Base-by-base conservation (phyloP, 2,888 invertebrate species). In the Arctia plantaginis region DNA sequence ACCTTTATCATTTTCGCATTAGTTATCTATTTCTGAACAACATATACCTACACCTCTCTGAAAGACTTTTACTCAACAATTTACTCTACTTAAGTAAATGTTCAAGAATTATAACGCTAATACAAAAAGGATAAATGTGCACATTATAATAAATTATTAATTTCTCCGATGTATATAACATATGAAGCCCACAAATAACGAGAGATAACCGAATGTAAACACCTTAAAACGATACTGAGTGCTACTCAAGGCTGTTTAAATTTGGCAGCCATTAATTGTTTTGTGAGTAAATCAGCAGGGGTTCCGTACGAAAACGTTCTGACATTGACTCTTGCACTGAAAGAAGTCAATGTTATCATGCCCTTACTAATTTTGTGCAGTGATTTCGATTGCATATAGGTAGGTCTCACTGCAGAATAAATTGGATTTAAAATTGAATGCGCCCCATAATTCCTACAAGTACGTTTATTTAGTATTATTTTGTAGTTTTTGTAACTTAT, bases 161-260 rank as follows among this genome's bases (percentile, higher is more conserved):
- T 83, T 80, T 78, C 71, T 83, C 72, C 74, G 70, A 77, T 68
- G 78, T 89, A 62, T 2, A 62, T 18, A 59, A 62, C 7, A 62
- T 30, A 30, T 30, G 62, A 2, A 62, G 78, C 64, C 84, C 75
- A 85, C 85, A 87, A 89, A 89, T 86, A 83, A 83, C 83, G n/a
- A 47, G 74, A 82, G 88, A 85, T 87, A 87, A 84, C 82, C 84
- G 84, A 82, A 82, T 77, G 82, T 86, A 86, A 83, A 84, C 80
- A 80, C 86, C 86, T 85, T 85, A 79, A 84, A 82, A 83, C 84
- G 82, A 81, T 82, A 81, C 86, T 86, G 88, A 92, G 90, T 90
- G 89, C 82, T 88, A 64, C 85, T 88, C 93, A 94, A 93, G 93
- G 93, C 87, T 92, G 85, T 91, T 90, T 93, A 92, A 91, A 92